These are phyloP conservation scores for Microplitis mediator DNA, from an alignment of 1,140 invertebrate species.

Conservation along the genomic window DNA sequence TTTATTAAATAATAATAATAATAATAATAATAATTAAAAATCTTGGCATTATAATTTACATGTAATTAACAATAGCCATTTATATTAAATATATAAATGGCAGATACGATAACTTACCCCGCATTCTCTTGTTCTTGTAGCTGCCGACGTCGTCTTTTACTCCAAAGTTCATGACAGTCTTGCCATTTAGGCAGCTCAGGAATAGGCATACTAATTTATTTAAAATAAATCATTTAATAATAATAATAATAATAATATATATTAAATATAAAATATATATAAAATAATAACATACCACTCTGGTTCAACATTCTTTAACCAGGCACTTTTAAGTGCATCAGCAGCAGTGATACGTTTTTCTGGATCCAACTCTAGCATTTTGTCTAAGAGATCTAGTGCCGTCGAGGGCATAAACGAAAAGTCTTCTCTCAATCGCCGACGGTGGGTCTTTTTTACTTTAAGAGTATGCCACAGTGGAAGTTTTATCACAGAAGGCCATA, in stretches of 20 bases:
- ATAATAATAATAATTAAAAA: too few relatives aligned
- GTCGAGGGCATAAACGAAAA: conserved; percentile 88
- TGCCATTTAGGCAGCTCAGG: conserved; percentile 91
- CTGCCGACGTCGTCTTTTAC: conserved; percentile 86
- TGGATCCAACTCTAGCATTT: conserved; percentile 96
- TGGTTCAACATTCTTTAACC: conserved; percentile 91
- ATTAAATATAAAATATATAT: background rate
- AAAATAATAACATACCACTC: conserved; percentile 77
- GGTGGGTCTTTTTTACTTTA: conserved; percentile 89
- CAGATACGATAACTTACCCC: conserved; percentile 13
- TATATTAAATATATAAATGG: background rate
- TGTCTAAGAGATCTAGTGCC: conserved; percentile 92
- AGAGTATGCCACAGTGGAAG: conserved; percentile 91
- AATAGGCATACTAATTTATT: conserved; percentile 73
- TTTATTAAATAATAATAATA: too few relatives aligned
- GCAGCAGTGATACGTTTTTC: conserved; percentile 91
- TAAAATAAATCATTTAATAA: background rate
- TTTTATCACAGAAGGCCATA: conserved; percentile 97
- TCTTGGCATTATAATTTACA: too few relatives aligned
- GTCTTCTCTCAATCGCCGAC: conserved; percentile 88
- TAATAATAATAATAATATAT: conserved; percentile 19
- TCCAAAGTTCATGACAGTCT: conserved; percentile 99
- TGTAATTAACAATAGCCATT: background rate
- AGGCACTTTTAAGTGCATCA: conserved; percentile 91
- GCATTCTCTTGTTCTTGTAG: conserved; percentile 70